A percentile compares a stretch with the other conserved stretches of the same genome.
phyloP scores from a whole-genome alignment of 2,888 invertebrate genomes.

The Drosophila rubida region DNA sequence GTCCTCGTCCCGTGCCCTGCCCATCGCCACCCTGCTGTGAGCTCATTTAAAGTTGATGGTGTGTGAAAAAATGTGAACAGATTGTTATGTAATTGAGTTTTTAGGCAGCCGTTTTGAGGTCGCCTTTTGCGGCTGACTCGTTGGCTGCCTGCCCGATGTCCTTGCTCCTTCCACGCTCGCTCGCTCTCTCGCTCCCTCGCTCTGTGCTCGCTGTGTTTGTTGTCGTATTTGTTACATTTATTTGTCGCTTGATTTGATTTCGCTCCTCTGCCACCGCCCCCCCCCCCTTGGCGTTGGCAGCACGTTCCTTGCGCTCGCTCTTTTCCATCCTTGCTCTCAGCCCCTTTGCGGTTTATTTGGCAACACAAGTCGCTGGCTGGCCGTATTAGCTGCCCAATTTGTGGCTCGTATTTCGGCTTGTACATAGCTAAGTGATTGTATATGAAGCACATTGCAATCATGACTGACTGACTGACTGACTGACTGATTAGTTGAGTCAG shows the following conservation, averaged over 20 bases:
- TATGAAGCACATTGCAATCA: not conserved
- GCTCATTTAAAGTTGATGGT: conserved; percentile 84
- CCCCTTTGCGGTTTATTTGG: conserved; percentile 55
- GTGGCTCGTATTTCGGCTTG: conserved; percentile 44
- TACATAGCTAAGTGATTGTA: conserved; percentile 46
- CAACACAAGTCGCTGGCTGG: conserved; percentile 36
- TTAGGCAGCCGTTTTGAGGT: conserved; percentile 82
- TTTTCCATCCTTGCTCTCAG: conserved; percentile 5
- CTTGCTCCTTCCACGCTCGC: too few species aligned
- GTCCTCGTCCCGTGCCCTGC: not conserved
- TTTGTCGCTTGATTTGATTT: conserved; percentile 79
- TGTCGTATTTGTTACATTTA: conserved; percentile 77
- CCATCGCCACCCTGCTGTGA: conserved; percentile 25
- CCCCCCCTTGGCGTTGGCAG: conserved; percentile 13
- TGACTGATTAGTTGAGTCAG: not conserved
- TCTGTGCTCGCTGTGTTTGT: conserved; percentile 39
- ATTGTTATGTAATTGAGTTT: conserved; percentile 85
- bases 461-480: not conserved
- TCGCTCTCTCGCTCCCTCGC: not conserved
- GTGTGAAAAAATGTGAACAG: conserved; percentile 85
- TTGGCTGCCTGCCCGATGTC: conserved; percentile 32
- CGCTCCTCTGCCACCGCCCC: conserved; percentile 15
- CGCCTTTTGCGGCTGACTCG: conserved; percentile 73
- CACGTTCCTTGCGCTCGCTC: conserved; percentile 21
- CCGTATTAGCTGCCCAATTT: conserved; percentile 67